Percentiles rank a stretch among this genome's conserved stretches.
phyloP scores from a whole-genome alignment of 2,113 vertebrate species.

The Pelmatolapia mariae region DNA sequence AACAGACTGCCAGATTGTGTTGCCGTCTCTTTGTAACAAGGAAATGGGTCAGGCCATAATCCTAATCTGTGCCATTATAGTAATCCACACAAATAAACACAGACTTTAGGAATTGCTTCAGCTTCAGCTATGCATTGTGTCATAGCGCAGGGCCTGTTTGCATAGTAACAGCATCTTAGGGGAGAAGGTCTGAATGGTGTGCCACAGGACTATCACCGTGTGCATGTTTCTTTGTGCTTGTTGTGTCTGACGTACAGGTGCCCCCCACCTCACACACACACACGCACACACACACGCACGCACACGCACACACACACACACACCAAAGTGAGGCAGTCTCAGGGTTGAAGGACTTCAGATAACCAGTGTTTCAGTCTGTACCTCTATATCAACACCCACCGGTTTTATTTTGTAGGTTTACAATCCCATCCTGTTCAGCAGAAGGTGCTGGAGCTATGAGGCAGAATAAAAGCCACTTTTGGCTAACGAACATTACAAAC shows the following conservation, averaged over 20 bases:
- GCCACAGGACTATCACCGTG: neutral
- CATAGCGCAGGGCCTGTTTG: neutral
- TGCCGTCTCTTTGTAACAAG: constrained; percentile 28
- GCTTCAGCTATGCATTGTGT: neutral
- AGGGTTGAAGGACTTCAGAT: constrained; percentile 10
- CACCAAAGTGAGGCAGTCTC: neutral
- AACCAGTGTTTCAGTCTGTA: neutral
- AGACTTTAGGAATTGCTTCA: constrained; percentile 9
- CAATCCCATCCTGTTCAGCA: neutral
- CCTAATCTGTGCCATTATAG: constrained; percentile 50
- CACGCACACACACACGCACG: neutral
- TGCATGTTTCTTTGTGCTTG: neutral
- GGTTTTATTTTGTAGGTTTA: neutral
- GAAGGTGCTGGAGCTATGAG: neutral
- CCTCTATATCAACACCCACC: neutral
- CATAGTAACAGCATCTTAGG: constrained; percentile 1
- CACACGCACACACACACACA: neutral
- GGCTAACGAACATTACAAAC: constrained; percentile 13
- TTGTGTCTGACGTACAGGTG: neutral
- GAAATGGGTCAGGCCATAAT: constrained; percentile 63
- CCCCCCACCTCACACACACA: neutral
- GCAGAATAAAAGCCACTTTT: constrained; percentile 25
- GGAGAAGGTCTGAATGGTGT: neutral
- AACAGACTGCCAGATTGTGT: constrained; percentile 15
- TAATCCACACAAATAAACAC: constrained; percentile 45